Evolutionary conservation across 2,797 vertebrate species (phyloP), one percentile per base, ranked within the genome.

Genomic region (Pogonophryne albipinna): DNA sequence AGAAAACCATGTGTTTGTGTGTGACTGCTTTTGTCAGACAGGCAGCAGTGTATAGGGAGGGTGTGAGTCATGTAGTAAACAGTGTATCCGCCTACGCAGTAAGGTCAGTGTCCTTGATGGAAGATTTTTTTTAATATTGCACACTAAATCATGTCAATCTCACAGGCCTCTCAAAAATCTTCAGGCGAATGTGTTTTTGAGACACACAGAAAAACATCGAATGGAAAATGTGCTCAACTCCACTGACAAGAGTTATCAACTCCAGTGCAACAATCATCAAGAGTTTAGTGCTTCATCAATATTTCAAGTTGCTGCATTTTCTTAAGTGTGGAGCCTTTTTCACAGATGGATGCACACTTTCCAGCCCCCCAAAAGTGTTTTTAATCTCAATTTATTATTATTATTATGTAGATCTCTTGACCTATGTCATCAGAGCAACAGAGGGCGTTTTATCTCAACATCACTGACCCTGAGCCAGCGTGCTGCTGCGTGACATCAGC

Each of bases 31-130:
- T 80, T 69, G 78, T 71, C 10, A 3, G 61, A 74, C 45, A 74
- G 67, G 19, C 64, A 38, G 23, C 47, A 66, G 71, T 41, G 20
- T 50, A 71, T 41, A 66, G 12, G 71, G 78, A 78, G 75, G 68
- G 4, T 23, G 66, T 78, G 72, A 89, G 50, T 87, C 78, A 79
- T 83, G 80, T 68, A 79, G 64, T 86, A 76, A 89, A 86, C 80
- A 82, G 4, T 16, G 50, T 72, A 63, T 59, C 1, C 1, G 45
- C 76, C 76, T 84, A 77, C 66, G 2, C 60, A 56, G 23, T 27
- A 27, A 27, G 16, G 38, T 42, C 41, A 63, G 16, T 42, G 57
- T 63, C 34, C 66, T 42, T 66, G 64, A 72, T 61, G 19, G 47
- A 71, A 66, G 50, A 66, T 58, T 63, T 69, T 9, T 38, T 5